phyloP scores from a whole-genome alignment of 35 echinoderm and acorn worm species.

The Stichopus chloronotus region DNA sequence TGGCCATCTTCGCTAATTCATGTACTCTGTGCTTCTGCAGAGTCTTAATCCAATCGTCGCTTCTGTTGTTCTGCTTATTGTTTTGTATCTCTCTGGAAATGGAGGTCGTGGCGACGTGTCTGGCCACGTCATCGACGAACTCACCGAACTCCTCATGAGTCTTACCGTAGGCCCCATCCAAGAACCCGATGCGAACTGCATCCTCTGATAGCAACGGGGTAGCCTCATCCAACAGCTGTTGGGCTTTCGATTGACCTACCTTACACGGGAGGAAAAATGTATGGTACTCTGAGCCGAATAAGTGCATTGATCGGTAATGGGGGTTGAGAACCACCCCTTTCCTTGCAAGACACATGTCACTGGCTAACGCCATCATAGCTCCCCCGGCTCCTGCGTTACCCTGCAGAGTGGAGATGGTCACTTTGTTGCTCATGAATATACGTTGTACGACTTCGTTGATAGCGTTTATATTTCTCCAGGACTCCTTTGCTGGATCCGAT shows the following conservation, averaged over 20 bases:
- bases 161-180: not conserved
- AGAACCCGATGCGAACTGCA: conserved; percentile 13
- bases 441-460: conserved; percentile 45
- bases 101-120: not conserved
- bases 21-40: not conserved
- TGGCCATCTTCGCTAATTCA: conserved; percentile 10
- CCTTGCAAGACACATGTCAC: not conserved
- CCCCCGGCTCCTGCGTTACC: conserved; percentile 19
- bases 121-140: conserved; percentile 13
- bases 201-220: not conserved
- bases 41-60: not conserved
- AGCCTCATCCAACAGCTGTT: not conserved
- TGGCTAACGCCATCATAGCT: conserved; percentile 23
- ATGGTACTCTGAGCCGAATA: conserved; percentile 13
- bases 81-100: not conserved
- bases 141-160: not conserved
- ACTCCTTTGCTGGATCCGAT: not conserved
- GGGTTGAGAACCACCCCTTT: conserved; percentile 28
- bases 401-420: not conserved
- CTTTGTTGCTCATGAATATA: conserved; percentile 32
- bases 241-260: conserved; percentile 5
- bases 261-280: conserved; percentile 1
- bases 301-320: conserved; percentile 22
- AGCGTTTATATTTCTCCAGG: conserved; percentile 36
- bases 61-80: not conserved